Percentiles rank a stretch among this genome's conserved stretches.
phyloP scores from a whole-genome alignment of 2,113 vertebrate species.

The Pterocles burchelli region DNA sequence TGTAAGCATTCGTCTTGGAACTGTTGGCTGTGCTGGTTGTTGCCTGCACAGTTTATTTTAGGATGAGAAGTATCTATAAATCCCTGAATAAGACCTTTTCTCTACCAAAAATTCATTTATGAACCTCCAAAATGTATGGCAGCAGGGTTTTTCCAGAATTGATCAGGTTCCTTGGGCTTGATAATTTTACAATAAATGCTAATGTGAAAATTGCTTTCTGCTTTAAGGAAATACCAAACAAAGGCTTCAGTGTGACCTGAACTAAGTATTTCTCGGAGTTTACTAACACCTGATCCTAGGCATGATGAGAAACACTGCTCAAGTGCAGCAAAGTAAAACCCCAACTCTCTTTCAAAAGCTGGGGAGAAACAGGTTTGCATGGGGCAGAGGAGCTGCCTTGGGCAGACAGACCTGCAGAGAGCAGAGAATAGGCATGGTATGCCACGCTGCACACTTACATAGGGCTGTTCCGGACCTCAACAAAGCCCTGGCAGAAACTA shows the following conservation, averaged over 20 bases:
- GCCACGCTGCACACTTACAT: background rate
- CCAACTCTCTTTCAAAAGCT: background rate
- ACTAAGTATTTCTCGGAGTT: background rate
- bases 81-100: background rate
- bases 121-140: background rate
- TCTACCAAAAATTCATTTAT: background rate
- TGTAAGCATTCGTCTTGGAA: background rate
- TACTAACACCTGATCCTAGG: background rate
- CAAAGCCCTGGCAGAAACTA: slow-evolving; percentile 63
- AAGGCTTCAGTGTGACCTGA: background rate
- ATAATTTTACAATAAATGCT: background rate
- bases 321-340: background rate
- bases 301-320: background rate
- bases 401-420: slow-evolving; percentile 31
- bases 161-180: background rate
- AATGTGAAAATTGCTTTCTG: background rate
- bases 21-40: background rate
- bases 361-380: background rate
- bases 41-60: background rate
- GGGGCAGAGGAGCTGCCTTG: background rate
- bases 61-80: background rate
- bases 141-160: background rate
- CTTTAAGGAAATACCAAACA: background rate
- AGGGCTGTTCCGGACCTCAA: background rate
- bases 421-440: background rate